These are phyloP conservation scores for Myiothlypis chrysogaster DNA, from an alignment of 2,797 vertebrate species.

Conservation along the genomic window DNA sequence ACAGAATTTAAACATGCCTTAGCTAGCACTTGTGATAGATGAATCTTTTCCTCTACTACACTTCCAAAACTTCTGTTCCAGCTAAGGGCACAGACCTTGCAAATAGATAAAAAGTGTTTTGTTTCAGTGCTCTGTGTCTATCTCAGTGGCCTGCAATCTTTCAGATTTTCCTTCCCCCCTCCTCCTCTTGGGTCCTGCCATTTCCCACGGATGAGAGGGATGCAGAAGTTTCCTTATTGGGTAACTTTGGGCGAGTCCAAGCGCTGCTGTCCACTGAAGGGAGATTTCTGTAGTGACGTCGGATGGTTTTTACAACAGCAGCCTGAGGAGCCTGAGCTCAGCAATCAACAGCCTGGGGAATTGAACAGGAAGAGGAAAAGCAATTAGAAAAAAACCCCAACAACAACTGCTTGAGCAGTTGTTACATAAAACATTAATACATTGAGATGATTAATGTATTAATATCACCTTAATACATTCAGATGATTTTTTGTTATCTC, in stretches of 20 bases:
- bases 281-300: not conserved
- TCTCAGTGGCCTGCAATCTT: conserved; percentile 1
- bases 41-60: conserved; percentile 8
- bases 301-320: not conserved
- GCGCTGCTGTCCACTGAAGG: not conserved
- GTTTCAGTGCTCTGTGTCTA: not conserved
- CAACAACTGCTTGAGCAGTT: not conserved
- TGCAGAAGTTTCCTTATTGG: not conserved
- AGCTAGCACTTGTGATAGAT: not conserved
- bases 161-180: conserved; percentile 12
- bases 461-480: not conserved
- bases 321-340: not conserved
- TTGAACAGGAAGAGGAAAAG: not conserved
- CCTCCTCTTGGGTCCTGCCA: not conserved
- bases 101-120: conserved; percentile 51
- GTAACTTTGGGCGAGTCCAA: not conserved
- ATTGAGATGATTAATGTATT: no score
- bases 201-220: not conserved
- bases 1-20: conserved; percentile 19
- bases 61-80: conserved; percentile 25
- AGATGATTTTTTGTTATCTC: not conserved
- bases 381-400: fast-evolving
- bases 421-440: no score
- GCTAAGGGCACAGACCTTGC: conserved; percentile 31
- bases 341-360: not conserved